A percentile compares a stretch with the other conserved stretches of the same genome.
phyloP scores from a whole-genome alignment of 2,888 invertebrate genomes.

The Drosophila parthenogenetica region DNA sequence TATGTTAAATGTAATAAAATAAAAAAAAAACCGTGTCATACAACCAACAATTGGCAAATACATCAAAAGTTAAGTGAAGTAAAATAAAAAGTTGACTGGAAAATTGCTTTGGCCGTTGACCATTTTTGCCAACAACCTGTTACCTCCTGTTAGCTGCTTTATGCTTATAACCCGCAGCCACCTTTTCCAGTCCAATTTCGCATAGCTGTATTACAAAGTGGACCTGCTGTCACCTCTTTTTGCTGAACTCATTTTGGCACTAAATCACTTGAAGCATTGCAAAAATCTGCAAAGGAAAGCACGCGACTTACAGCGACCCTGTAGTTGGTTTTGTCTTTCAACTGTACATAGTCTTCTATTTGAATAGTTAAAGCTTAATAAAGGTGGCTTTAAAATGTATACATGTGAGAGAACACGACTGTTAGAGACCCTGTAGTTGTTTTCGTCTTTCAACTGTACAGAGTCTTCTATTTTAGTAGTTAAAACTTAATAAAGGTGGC shows the following conservation, averaged over 20 bases:
- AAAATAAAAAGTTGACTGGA: constrained; percentile 1
- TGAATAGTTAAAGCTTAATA: too few relatives aligned
- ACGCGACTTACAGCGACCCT: background rate
- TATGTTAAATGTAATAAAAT: background rate
- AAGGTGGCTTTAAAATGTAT: too few relatives aligned
- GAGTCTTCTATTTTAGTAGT: too few relatives aligned
- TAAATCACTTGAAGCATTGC: constrained; percentile 2
- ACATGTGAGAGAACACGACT: too few relatives aligned
- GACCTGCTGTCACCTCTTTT: constrained; percentile 1
- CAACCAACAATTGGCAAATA: background rate
- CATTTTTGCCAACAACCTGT: constrained; percentile 9
- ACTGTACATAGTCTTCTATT: too few relatives aligned
- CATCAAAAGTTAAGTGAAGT: background rate
- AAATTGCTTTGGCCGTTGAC: background rate
- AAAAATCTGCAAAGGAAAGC: background rate
- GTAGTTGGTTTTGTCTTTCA: background rate
- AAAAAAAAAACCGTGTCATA: background rate
- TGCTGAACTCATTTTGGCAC: constrained; percentile 15
- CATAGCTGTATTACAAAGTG: constrained; percentile 10
- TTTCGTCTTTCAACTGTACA: too few relatives aligned
- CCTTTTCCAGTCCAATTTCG: constrained; percentile 12
- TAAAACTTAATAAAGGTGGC: too few relatives aligned
- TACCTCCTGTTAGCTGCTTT: background rate
- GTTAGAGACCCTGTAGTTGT: background rate
- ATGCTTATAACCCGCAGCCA: constrained; percentile 4